These are phyloP conservation scores for Hyppa rectilinea DNA, from an alignment of 2,888 invertebrate genomes.

Conservation along the genomic window DNA sequence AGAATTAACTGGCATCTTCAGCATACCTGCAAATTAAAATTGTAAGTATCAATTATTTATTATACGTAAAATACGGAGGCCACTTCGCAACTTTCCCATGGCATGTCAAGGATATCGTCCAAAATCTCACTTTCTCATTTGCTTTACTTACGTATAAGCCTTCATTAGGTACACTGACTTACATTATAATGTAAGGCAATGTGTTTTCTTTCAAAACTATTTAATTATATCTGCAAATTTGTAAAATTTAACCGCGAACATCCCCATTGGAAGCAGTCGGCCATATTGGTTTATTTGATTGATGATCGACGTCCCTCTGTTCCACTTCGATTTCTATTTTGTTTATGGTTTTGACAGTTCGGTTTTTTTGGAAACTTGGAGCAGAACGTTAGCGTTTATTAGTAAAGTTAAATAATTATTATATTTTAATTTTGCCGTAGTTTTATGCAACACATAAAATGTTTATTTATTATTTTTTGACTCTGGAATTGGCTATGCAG, in stretches of 20 bases:
- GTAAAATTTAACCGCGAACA: slow-evolving; percentile 81
- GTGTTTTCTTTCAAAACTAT: slow-evolving; percentile 71
- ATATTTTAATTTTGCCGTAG: too few species aligned
- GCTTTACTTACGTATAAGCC: slow-evolving; percentile 82
- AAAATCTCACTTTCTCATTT: slow-evolving; percentile 61
- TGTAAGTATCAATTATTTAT: slow-evolving; percentile 46
- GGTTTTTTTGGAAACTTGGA: neutral
- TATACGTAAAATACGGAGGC: slow-evolving; percentile 69
- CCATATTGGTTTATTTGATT: slow-evolving; percentile 84
- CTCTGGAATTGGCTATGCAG: neutral
- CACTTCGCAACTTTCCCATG: slow-evolving; percentile 79
- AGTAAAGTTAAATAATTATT: too few species aligned
- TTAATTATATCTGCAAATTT: slow-evolving; percentile 77
- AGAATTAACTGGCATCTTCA: slow-evolving; percentile 90
- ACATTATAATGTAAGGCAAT: slow-evolving; percentile 87
- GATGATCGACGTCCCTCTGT: slow-evolving; percentile 68
- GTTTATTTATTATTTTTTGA: neutral
- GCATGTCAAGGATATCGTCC: slow-evolving; percentile 83
- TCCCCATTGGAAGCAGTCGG: slow-evolving; percentile 80
- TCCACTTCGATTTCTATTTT: slow-evolving; percentile 49
- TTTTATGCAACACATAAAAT: too few species aligned
- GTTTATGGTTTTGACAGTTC: slow-evolving; percentile 51
- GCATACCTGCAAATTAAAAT: slow-evolving; percentile 83
- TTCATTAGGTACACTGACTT: slow-evolving; percentile 85
- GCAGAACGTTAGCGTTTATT: neutral